A percentile compares a stretch with the other conserved stretches of the same genome.
These are phyloP conservation scores for Battus philenor DNA, from an alignment of 1,140 invertebrate genomes.

Conservation along the genomic window DNA sequence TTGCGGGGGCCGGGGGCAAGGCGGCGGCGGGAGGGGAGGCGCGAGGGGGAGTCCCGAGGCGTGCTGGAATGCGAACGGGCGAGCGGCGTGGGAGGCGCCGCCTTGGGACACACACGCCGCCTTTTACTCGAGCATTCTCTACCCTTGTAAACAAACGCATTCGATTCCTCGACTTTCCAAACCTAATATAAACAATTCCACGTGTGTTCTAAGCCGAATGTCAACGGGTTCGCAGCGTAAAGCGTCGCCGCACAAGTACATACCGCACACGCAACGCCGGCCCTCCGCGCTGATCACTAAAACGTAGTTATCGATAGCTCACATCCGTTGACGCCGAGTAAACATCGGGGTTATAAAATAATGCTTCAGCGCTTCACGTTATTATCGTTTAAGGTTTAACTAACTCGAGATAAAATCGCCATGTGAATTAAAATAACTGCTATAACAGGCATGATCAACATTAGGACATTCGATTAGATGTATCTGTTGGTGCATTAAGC, in stretches of 20 bases:
- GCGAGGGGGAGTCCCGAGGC: slow-evolving; percentile 52
- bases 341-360: not conserved
- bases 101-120: slow-evolving; percentile 54
- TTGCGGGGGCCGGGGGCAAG: slow-evolving; percentile 31
- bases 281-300: not conserved
- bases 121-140: slow-evolving; percentile 33
- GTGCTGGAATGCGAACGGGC: slow-evolving; percentile 70
- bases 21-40: slow-evolving; percentile 19
- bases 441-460: too few species aligned
- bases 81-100: slow-evolving; percentile 72
- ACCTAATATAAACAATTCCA: slow-evolving; percentile 13
- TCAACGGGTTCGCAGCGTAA: not conserved
- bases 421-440: too few species aligned
- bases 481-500: not conserved
- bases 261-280: too few species aligned
- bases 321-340: not conserved
- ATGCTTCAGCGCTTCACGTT: not conserved
- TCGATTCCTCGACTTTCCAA: slow-evolving; percentile 25
- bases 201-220: slow-evolving; percentile 8
- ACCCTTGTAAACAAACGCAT: slow-evolving; percentile 70
- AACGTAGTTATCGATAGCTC: not conserved
- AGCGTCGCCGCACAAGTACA: not conserved
- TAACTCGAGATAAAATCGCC: too few species aligned
- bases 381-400: too few species aligned
- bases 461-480: too few species aligned